Evolutionary conservation across 2,113 vertebrate genomes (phyloP).

Genomic region (Sprattus sprattus): DNA sequence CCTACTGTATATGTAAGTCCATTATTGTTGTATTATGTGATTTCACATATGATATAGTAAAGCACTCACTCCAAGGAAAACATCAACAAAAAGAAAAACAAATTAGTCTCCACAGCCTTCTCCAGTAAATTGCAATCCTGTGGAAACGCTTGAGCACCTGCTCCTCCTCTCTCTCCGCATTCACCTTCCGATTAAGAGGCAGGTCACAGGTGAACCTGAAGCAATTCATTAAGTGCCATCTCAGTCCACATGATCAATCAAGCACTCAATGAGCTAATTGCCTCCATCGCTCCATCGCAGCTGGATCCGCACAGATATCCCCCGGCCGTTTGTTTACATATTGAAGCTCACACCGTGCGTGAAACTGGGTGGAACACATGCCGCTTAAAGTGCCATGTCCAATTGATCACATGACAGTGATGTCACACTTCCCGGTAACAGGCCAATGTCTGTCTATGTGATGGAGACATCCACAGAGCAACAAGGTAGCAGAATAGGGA

Average conservation of each 20-base stretch:
- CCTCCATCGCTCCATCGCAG: neutral
- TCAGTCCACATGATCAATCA: conserved; percentile 19
- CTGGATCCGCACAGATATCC: conserved; percentile 1
- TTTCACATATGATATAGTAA: neutral
- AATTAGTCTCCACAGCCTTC: neutral
- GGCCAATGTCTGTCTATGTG: neutral
- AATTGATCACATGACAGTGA: conserved; percentile 1
- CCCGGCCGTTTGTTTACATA: neutral
- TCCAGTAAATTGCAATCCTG: neutral
- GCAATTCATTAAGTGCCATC: conserved; percentile 16
- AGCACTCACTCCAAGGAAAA: neutral
- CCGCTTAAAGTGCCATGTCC: neutral
- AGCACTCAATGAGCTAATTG: conserved; percentile 14
- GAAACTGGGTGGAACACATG: neutral
- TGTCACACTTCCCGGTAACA: neutral
- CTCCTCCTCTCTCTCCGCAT: neutral
- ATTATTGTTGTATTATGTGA: neutral
- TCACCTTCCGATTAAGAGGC: conserved; percentile 15
- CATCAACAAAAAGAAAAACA: neutral
- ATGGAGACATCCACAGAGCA: neutral
- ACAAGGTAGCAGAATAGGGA: neutral
- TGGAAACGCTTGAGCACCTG: neutral
- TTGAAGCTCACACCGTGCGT: neutral
- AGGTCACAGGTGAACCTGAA: conserved; percentile 12
- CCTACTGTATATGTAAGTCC: neutral